Conservation (phyloP, 2,888 invertebrate species). For the Latrodectus hesperus region DNA sequence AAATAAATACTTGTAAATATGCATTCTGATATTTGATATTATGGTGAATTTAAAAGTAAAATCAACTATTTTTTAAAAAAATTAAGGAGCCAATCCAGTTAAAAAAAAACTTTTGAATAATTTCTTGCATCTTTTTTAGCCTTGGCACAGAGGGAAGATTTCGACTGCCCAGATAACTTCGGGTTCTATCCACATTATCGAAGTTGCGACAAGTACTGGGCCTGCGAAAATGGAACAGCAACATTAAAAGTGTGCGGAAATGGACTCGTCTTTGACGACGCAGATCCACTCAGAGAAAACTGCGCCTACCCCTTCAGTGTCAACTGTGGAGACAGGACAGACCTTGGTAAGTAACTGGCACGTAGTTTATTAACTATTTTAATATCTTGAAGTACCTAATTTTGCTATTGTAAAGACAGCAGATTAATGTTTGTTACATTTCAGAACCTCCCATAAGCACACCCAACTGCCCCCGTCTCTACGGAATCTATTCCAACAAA, state of each 20-base stretch:
- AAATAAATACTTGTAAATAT: too few species aligned
- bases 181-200: conserved; percentile 93
- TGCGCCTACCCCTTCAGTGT: conserved; percentile 97
- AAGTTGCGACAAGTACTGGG: conserved; percentile 96
- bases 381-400: neutral
- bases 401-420: neutral
- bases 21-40: too few species aligned
- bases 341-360: conserved; percentile 80
- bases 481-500: conserved; percentile 93
- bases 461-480: conserved; percentile 88
- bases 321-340: conserved; percentile 90
- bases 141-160: conserved; percentile 74
- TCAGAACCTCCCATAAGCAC: conserved; percentile 88
- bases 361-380: neutral
- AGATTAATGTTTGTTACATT: conserved; percentile 62
- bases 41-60: too few species aligned
- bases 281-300: conserved; percentile 93
- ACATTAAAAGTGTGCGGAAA: conserved; percentile 95
- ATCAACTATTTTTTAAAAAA: too few species aligned
- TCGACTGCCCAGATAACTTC: conserved; percentile 95
- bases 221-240: conserved; percentile 90
- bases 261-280: conserved; percentile 91
- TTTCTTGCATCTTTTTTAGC: neutral
- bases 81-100: too few species aligned
- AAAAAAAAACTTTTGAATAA: too few species aligned